Evolutionary conservation across 1,140 invertebrate genomes (phyloP).

Genomic region (Myzus persicae): DNA sequence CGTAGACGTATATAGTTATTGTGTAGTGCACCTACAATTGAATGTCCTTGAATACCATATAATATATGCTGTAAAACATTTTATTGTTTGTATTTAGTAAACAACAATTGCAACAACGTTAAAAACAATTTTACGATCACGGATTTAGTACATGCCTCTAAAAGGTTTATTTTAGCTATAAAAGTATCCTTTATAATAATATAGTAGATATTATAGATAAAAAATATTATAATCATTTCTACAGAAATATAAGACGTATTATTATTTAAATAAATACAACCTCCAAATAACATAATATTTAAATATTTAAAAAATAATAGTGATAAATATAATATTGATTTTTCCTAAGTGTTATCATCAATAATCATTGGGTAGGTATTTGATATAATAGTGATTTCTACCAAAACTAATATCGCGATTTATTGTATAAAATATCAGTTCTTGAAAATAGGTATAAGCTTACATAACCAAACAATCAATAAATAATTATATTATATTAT

Average conservation of each 20-base stretch:
- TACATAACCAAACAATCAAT: background rate
- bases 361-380: no score
- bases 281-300: background rate
- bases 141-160: background rate
- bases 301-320: background rate
- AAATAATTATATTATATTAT: background rate
- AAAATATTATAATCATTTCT: background rate
- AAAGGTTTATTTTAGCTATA: background rate
- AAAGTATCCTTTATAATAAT: background rate
- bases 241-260: background rate
- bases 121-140: background rate
- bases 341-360: background rate
- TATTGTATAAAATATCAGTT: background rate
- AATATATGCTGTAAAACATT: background rate
- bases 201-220: background rate
- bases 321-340: background rate
- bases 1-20: background rate
- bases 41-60: conserved; percentile 2
- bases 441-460: background rate
- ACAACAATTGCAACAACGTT: background rate
- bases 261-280: background rate
- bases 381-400: background rate
- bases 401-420: background rate
- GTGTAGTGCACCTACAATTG: background rate
- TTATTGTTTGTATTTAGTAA: conserved; percentile 22